Evolutionary conservation across 2,113 vertebrate genomes (phyloP).

Genomic region (Fulmarus glacialis): DNA sequence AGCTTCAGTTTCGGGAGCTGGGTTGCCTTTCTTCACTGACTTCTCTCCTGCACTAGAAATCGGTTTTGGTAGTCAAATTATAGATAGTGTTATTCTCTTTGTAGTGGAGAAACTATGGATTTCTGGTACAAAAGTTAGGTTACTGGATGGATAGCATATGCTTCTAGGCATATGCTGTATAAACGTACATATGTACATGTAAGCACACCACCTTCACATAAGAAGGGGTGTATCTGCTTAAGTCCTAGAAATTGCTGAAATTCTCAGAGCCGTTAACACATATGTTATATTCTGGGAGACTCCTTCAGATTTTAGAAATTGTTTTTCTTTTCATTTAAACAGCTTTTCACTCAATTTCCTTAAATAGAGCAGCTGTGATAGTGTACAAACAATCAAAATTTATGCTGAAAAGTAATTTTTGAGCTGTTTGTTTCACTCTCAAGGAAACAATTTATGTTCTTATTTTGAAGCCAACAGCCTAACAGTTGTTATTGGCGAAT

Average conservation of each 20-base stretch:
- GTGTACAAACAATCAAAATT: slow-evolving; percentile 10
- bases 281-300: background rate
- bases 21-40: background rate
- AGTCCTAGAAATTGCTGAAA: background rate
- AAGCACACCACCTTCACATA: background rate
- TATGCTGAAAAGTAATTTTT: background rate
- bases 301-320: background rate
- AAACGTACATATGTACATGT: background rate
- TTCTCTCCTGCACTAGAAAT: background rate
- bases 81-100: accelerated
- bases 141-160: background rate
- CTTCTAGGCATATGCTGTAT: background rate
- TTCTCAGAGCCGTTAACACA: background rate
- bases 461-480: background rate
- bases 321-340: background rate
- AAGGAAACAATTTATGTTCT: background rate
- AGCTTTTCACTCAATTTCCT: background rate
- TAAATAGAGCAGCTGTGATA: background rate
- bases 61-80: background rate
- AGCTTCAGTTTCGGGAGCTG: background rate
- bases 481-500: background rate
- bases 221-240: background rate
- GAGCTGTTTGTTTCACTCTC: background rate
- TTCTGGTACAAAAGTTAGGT: background rate
- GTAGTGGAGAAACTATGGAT: background rate